Evolutionary conservation across 2,888 invertebrate genomes (phyloP), one percentile per base, ranked within the genome.

Genomic region (Eumacrocentrus americanus): DNA sequence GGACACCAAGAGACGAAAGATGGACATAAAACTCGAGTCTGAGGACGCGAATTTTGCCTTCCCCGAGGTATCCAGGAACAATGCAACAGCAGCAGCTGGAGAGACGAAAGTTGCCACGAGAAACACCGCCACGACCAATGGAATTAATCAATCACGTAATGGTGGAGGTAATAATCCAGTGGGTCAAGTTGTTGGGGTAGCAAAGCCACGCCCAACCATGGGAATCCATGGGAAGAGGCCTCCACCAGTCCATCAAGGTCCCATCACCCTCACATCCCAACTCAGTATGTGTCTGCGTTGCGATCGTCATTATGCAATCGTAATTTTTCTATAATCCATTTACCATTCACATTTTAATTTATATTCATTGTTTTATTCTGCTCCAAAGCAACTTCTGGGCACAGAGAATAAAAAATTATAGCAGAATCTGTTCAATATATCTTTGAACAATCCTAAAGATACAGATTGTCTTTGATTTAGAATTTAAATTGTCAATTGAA

Each of bases 1-100:
- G 64, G 85, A 85, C 72, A 83, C 85, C 46, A 86, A 86, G 77
- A 83, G 86, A 72, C 84, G 84, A 73, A 87, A 87, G 77, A 81
- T 86, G 79, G 87, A 87, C 70, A 86, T 90, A 70, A 90, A 90
- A 82, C 79, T 89, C 72, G 90, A 90, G 81, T 87, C 89, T 73
- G 90, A 90, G 76, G 87, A 89, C 74, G 86, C 88, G 46, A 87
- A 88, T 77, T 90, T 89, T 81, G 83, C 87, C 67, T 90, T 89
- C 80, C 84, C 84, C 60, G 85, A 86, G 70, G 81, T 83, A 48
- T 78, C 78, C 60, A 78, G 79, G 61, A 73, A 73, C 14, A 67
- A 70, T 50, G 14, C n/a, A 29, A 29, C 14, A 11, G 11, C 44
- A 20, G 29, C 34, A 44, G 23, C 55, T 9, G 54, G 48, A 23